Base-by-base conservation (phyloP, 2,888 invertebrate genomes). In the Tipula vernalis region DNA sequence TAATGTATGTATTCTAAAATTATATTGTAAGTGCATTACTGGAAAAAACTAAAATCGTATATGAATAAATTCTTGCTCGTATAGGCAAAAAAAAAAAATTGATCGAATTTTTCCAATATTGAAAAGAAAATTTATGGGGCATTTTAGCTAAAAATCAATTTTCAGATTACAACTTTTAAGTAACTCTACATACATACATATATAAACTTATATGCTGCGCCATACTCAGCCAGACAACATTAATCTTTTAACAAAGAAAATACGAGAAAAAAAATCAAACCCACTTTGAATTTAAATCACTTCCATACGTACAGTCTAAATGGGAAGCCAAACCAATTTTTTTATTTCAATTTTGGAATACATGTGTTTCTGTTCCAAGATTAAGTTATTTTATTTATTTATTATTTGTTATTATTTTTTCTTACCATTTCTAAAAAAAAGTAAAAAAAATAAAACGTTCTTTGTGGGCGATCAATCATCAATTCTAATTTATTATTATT, bases 381-480 rank as follows among this genome's bases (percentile, higher is more conserved):
- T 71, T 71, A 28, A 71, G 71, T 71, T 71, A 71, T 71, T 71
- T 71, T 71, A 71, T 71, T 71, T 71, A 71, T 71, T 71, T 71
- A 71, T 71, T 18, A 15, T 44, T 51, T 51, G n/a, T 51, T 51
- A 6, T 51, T 51, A 51, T 15, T 51, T 51, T 44, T 12, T 44
- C 15, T 51, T 51, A 51, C n/a, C 51, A 71, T 28, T 71, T 28
- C 71, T 28, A 28, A 28, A 71, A 10, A 28, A 71, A 28, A 71
- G 3, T n/a, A 28, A 28, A 1, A 28, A 28, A 28, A 28, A 28
- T 28, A 28, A 28, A 28, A 28, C 28, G 28, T 71, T 18, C 71
- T 71, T 71, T 71, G 71, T 71, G 71, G 71, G 71, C 71, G 71
- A 71, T 71, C 71, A 71, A 71, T 71, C 71, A 71, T 71, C 71